A percentile compares a stretch with the other conserved stretches of the same genome.
These are phyloP conservation scores for Cotesia vestalis DNA, from an alignment of 1,140 invertebrate genomes.

Conservation along the genomic window DNA sequence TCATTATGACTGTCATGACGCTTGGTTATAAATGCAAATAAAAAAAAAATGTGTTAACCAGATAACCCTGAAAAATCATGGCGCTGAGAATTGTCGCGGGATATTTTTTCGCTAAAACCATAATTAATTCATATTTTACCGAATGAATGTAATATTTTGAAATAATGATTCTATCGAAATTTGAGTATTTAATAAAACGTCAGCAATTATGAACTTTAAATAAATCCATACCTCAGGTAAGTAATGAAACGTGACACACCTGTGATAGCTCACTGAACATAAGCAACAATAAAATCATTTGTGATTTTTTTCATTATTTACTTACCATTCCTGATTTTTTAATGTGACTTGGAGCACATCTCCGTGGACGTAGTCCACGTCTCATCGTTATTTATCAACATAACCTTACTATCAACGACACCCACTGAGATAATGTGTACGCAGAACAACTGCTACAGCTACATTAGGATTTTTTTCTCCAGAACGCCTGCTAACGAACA, in stretches of 20 bases:
- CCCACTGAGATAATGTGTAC: slow-evolving; percentile 26
- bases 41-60: slow-evolving; percentile 33
- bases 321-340: slow-evolving; percentile 17
- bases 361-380: slow-evolving; percentile 26
- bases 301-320: slow-evolving; percentile 20
- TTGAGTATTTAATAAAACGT: neutral
- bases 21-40: slow-evolving; percentile 12
- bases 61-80: slow-evolving; percentile 40
- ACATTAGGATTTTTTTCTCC: slow-evolving; percentile 24
- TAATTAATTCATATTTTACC: slow-evolving; percentile 21
- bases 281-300: slow-evolving; percentile 14
- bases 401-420: slow-evolving; percentile 42
- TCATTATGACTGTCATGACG: slow-evolving; percentile 11
- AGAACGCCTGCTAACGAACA: slow-evolving; percentile 22
- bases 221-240: slow-evolving; percentile 3
- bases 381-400: slow-evolving; percentile 35
- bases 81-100: slow-evolving; percentile 31
- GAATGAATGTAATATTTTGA: slow-evolving; percentile 22
- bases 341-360: slow-evolving; percentile 19
- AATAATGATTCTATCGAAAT: slow-evolving; percentile 3
- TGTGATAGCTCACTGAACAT: slow-evolving; percentile 30
- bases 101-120: slow-evolving; percentile 10
- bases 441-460: slow-evolving; percentile 38
- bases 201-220: slow-evolving; percentile 9
- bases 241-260: slow-evolving; percentile 36